A percentile compares a stretch with the other conserved stretches of the same genome.
Evolutionary conservation across 2,113 vertebrate genomes (phyloP).

Genomic region (Mesitornis unicolor): DNA sequence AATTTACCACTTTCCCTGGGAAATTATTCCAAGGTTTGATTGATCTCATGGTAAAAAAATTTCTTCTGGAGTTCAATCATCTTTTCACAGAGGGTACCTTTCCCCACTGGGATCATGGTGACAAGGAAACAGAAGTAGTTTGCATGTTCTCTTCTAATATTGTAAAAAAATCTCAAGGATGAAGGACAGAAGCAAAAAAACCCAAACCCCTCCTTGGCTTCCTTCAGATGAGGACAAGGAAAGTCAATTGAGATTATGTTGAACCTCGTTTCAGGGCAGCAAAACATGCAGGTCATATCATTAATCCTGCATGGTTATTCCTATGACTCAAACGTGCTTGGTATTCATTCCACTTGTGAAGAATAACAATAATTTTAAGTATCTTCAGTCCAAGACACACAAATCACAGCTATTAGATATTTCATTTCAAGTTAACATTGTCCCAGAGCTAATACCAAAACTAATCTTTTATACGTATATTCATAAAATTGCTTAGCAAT

Average conservation of each 20-base stretch:
- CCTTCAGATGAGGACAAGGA: neutral
- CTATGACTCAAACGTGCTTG: neutral
- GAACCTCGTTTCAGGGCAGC: neutral
- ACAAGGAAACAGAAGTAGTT: neutral
- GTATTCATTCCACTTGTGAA: neutral
- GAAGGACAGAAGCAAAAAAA: neutral
- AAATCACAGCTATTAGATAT: neutral
- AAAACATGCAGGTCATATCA: neutral
- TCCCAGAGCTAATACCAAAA: neutral
- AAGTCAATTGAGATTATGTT: neutral
- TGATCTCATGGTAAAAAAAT: no score
- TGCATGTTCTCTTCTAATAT: neutral
- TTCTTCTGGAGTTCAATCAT: no score
- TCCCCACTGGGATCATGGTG: neutral
- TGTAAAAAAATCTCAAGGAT: neutral
- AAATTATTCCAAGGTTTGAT: no score
- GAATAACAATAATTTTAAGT: neutral
- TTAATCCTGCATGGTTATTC: neutral
- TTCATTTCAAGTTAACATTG: neutral
- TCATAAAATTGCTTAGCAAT: neutral
- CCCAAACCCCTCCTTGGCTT: neutral
- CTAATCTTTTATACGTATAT: neutral
- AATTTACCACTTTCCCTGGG: no score
- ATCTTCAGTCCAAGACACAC: neutral
- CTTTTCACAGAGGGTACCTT: neutral